Base-by-base conservation (phyloP, 2,113 vertebrate genomes). In the Asarcornis scutulata region DNA sequence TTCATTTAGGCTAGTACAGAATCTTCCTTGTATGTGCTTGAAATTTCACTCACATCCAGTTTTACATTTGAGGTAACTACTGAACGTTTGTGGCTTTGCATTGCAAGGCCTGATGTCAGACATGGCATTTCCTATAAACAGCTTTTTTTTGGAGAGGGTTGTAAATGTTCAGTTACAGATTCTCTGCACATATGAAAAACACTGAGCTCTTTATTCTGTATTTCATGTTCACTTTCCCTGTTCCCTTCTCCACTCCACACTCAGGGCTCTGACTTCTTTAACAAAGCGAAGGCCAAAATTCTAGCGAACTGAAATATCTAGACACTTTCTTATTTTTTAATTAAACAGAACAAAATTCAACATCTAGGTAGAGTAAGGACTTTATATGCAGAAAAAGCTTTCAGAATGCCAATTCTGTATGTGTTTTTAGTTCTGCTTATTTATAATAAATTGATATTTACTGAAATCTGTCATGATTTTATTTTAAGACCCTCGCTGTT, bases 401-500 rank as follows among this genome's bases (percentile, higher is more conserved):
- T 95, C 29, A 86, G 16, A 74, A 74, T 91, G 32, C 6, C n/a
- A 29, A 2, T 75, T 40, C 32, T 89, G 4, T 31, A 48, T 69
- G 27, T 62, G 2, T 36, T 88, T 84, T 82, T 62, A 55, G 18
- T 10, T 81, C 11, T 62, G 67, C 40, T 73, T 86, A 3, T 55
- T 94, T 85, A 60, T 53, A 71, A 86, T 56, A 56, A 68, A 83
- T 29, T 27, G 12, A 67, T 83, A 91, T 95, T 80, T 91, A 92
- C 42, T 87, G 62, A 94, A 85, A 91, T 78, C 3, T 23, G 69
- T 9, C 32, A 68, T 23, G 1, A 7, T 83, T 58, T 92, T 73
- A 67, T 95, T 86, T 93, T 75, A 92, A 87, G 69, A 85, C 20
- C 8, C 50, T 36, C 20, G 94, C 34, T 71, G 36, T 96, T 97